Evolutionary conservation across 2,888 invertebrate genomes (phyloP), one percentile per base, ranked within the genome.

Genomic region (Phengaris alcon): DNA sequence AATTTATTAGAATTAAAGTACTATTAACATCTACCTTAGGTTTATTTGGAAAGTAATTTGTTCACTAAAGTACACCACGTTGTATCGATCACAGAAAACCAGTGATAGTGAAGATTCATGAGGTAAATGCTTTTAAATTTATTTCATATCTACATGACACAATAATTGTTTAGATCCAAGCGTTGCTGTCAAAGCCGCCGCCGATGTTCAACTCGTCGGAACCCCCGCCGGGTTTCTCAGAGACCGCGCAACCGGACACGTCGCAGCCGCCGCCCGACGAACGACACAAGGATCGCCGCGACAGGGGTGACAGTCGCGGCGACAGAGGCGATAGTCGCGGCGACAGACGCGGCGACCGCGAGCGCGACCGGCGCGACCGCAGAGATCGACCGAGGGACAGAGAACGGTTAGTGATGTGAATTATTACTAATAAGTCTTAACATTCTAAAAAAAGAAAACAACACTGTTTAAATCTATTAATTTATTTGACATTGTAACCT

Each of bases 151-250:
- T 35, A 35, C 35, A 35, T 68, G 8, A 22, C n/a, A 48, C 10
- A 35, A 52, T 13, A 9, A 68, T 68, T 55, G 73, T 55, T 77
- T 85, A 95, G 84, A 87, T 95, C 12, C 95, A 94, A 80, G 94
- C 94, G 0, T 88, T 95, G 5, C 86, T 94, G 10, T 94, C 94
- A 51, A 91, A 91, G 74, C 94, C 93, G 4, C 93, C 93, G 0
- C 93, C 93, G 5, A 81, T 80, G 76, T 95, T 95, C 86, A 94
- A 91, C 82, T 82, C 89, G 0, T 83, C 88, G 0, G 91, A 91
- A 69, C 93, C 93, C 0, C 92, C 93, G 0, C 93, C 93, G 0
- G 84, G 85, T 0, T 91, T 90, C 86, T 87, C 86, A n/a, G 79
- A 85, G 0, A 85, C 87, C 52, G 88, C 86, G 3, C 88, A 86